phyloP scores from a whole-genome alignment of 2,888 invertebrate species.

The Sarcophaga caerulescens region DNA sequence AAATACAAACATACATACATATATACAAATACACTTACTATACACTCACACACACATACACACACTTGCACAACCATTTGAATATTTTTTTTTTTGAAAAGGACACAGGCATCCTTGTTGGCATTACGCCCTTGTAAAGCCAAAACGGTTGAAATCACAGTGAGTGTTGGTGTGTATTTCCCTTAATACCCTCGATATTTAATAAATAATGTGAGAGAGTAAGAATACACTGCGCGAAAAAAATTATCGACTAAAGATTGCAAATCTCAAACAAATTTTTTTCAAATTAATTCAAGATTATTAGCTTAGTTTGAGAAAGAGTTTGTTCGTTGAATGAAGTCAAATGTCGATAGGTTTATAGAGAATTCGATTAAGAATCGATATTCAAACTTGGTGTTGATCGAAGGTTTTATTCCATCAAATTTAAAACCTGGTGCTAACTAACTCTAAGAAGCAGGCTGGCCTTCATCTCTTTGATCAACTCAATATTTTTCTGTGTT shows the following conservation, averaged over 20 bases:
- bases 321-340: too few relatives aligned
- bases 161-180: constrained; percentile 54
- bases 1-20: neutral
- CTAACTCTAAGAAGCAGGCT: too few relatives aligned
- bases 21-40: neutral
- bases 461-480: too few relatives aligned
- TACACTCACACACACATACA: neutral
- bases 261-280: too few relatives aligned
- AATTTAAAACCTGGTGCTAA: too few relatives aligned
- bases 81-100: constrained; percentile 38
- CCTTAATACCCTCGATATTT: constrained; percentile 48
- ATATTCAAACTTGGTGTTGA: too few relatives aligned
- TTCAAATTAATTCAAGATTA: too few relatives aligned
- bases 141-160: constrained; percentile 63
- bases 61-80: neutral
- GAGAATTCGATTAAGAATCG: too few relatives aligned
- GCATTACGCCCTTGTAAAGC: constrained; percentile 66
- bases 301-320: too few relatives aligned
- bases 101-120: constrained; percentile 55
- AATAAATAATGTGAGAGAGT: constrained; percentile 21
- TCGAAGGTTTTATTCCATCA: too few relatives aligned
- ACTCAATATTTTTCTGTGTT: too few relatives aligned
- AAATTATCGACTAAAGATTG: neutral
- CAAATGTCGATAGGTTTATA: too few relatives aligned
- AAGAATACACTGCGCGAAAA: constrained; percentile 4